phyloP scores from a whole-genome alignment of 2,113 vertebrate genomes.

The Penelope pileata region DNA sequence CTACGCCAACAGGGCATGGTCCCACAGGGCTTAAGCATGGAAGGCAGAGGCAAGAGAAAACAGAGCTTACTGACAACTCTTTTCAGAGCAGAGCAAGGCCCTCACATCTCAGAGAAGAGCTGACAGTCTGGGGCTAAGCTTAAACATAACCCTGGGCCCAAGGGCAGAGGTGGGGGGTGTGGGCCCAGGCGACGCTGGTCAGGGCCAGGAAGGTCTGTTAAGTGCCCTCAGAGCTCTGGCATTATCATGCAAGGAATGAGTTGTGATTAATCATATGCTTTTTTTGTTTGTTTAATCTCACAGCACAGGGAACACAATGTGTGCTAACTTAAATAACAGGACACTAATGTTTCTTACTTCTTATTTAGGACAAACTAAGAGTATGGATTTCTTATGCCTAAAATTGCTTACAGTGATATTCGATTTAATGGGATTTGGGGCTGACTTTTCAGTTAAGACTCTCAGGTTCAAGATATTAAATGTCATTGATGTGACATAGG shows the following conservation, averaged over 20 bases:
- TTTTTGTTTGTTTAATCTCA: neutral
- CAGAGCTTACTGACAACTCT: neutral
- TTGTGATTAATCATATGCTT: neutral
- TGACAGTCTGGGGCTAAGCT: neutral
- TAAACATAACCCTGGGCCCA: neutral
- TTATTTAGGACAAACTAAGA: neutral
- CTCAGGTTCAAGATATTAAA: neutral
- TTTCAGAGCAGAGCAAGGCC: accelerated
- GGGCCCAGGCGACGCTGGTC: neutral
- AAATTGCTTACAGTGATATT: neutral
- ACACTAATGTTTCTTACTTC: neutral
- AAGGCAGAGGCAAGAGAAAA: too few species aligned
- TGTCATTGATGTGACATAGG: accelerated
- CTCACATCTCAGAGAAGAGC: accelerated
- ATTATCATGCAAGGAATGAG: neutral
- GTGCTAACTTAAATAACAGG: neutral
- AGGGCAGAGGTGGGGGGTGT: neutral
- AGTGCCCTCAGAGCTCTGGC: neutral
- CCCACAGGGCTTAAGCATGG: neutral
- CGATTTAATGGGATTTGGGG: neutral
- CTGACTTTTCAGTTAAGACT: neutral
- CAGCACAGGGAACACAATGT: neutral
- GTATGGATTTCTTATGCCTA: neutral
- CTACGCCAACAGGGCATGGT: neutral
- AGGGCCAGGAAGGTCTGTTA: neutral